phyloP scores from a whole-genome alignment of 2,113 vertebrate genomes.

The Oreotragus oreotragus region DNA sequence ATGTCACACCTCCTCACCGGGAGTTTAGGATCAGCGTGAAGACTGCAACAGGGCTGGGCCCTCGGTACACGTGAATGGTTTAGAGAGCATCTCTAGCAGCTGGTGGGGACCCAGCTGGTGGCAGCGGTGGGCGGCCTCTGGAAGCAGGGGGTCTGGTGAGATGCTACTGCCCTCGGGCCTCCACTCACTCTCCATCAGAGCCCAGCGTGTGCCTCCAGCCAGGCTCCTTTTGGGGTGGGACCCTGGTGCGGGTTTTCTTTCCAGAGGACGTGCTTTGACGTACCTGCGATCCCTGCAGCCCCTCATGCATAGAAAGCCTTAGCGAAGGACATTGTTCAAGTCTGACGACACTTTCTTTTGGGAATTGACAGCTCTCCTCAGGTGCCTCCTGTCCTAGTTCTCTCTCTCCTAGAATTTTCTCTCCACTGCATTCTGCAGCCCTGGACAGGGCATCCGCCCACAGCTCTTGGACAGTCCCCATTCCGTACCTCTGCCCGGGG shows the following conservation, averaged over 20 bases:
- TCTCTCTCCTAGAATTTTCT: not conserved
- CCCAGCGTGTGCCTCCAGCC: not conserved
- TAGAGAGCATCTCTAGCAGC: not conserved
- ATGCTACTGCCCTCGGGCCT: not conserved
- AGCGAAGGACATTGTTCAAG: not conserved
- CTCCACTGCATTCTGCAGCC: not conserved
- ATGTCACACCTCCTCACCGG: not conserved
- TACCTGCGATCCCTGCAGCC: not conserved
- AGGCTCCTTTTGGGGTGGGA: not conserved
- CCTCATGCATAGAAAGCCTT: not conserved
- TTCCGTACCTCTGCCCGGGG: rapidly evolving
- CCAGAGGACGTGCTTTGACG: not conserved
- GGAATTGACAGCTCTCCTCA: not conserved
- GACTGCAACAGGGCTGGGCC: not conserved
- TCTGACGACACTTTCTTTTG: not conserved
- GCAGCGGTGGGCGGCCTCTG: rapidly evolving
- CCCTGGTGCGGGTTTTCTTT: not conserved
- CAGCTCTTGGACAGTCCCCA: not conserved
- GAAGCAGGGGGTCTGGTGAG: not conserved
- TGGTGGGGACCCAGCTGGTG: not conserved
- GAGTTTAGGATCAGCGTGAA: not conserved
- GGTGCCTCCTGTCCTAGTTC: not conserved
- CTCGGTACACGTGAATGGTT: not conserved
- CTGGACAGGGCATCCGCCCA: rapidly evolving
- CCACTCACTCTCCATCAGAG: not conserved